These are phyloP conservation scores for Copsychus sechellarum DNA, from an alignment of 2,113 vertebrate genomes.

Conservation along the genomic window DNA sequence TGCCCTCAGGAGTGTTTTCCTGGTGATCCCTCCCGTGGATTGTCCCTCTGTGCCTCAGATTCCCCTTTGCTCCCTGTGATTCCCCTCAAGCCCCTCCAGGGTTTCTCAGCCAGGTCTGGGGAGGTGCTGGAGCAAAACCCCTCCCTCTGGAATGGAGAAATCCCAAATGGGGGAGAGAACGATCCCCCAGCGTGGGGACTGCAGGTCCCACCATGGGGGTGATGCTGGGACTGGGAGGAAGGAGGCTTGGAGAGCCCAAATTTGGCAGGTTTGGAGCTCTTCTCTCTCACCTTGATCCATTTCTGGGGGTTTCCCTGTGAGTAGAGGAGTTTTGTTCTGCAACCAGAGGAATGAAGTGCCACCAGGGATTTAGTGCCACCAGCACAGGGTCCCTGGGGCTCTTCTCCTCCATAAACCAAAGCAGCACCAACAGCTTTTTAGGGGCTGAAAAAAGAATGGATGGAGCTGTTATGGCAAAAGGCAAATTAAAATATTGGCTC, in stretches of 20 bases:
- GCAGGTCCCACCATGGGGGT: accelerated
- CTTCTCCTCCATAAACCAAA: background rate
- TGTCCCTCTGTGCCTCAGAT: background rate
- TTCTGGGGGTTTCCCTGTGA: background rate
- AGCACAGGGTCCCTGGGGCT: background rate
- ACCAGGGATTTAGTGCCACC: background rate
- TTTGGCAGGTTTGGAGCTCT: too few relatives aligned
- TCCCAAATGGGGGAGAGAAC: background rate
- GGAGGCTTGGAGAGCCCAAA: background rate
- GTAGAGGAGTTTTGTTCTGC: background rate
- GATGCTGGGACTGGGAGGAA: background rate
- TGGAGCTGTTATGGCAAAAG: background rate
- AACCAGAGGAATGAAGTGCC: background rate
- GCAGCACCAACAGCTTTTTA: background rate
- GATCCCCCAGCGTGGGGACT: background rate
- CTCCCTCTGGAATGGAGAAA: background rate
- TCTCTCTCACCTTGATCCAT: background rate
- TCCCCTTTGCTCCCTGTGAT: background rate
- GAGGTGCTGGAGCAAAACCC: background rate
- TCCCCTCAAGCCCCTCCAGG: background rate
- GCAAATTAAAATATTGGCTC: background rate
- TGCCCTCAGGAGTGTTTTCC: background rate
- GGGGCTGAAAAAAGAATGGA: background rate
- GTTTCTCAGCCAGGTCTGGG: background rate
- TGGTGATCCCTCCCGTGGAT: background rate